Conservation (phyloP, 2,888 invertebrate species). For the Brachyopa scutellaris region DNA sequence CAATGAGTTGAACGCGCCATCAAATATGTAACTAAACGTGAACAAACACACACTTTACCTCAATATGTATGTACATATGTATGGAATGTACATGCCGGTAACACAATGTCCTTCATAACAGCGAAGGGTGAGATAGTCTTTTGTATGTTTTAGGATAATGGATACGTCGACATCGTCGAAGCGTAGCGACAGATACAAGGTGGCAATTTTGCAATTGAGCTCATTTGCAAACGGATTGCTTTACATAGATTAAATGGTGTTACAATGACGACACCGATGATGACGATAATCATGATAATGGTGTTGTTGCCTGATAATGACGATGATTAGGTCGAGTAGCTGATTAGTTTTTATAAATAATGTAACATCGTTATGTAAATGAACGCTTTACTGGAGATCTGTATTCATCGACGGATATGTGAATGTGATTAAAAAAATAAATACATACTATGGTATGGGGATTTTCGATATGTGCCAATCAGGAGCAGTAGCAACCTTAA, state of each 20-base stretch:
- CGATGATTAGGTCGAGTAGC: not conserved
- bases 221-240: slow-evolving; percentile 69
- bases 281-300: slow-evolving; percentile 41
- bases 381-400: no score
- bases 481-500: no score
- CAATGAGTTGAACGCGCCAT: slow-evolving; percentile 58
- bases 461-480: no score
- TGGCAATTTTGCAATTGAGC: slow-evolving; percentile 64
- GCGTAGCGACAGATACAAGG: slow-evolving; percentile 16
- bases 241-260: slow-evolving; percentile 66
- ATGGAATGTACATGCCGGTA: slow-evolving; percentile 2
- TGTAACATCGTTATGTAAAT: no score
- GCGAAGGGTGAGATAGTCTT: not conserved
- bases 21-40: slow-evolving; percentile 53
- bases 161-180: not conserved
- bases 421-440: no score
- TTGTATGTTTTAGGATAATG: slow-evolving; percentile 35
- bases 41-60: no score
- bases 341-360: slow-evolving; percentile 16
- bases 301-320: slow-evolving; percentile 8
- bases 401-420: no score
- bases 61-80: no score
- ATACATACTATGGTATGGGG: no score
- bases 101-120: slow-evolving; percentile 21
- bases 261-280: slow-evolving; percentile 50